Base-by-base conservation (phyloP, 2,797 vertebrate species). In the Melanotaenia pygmaea region DNA sequence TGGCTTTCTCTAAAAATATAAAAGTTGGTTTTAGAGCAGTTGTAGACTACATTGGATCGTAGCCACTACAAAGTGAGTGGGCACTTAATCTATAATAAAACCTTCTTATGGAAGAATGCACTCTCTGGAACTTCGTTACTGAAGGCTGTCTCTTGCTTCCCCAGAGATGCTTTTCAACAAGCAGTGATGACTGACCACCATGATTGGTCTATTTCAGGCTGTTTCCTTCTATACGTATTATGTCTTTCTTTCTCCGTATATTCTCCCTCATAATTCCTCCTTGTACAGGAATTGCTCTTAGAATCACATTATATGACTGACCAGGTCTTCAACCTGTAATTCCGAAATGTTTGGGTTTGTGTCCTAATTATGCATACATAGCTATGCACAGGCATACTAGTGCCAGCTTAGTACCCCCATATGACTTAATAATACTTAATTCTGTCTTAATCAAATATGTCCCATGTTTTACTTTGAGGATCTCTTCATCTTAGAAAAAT, bases 11-110 rank as follows among this genome's bases (percentile, higher is more conserved):
- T 47, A 10, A 13, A 13, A 32, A 63, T 34, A 57, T 74, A 32
- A 3, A 76, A 60, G 54, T 3, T 11, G 38, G 16, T 68, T 83
- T 75, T 38, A 13, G 20, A 53, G 22, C 38, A 67, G 20, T 35
- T n/a, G 12, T 64, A 26, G 59, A 63, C 64, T 14, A 45, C 59
- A 60, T 58, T 70, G 45, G 38, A 9, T 24, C 69, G 14, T 68
- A 67, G 81, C 56, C 37, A 59, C 26, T 66, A 43, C 37, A 47
- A 62, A 75, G 60, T 54, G 26, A 67, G 22, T 28, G 58, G 66
- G 79, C 67, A 62, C 57, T 34, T 87, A 72, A 84, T 88, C 83
- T 87, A 87, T 80, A 78, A 71, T 71, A 79, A 81, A 87, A 79
- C 53, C 59, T 80, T 84, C 84, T 74, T 72, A 60, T 74, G 77